These are phyloP conservation scores for Boulengeromyrus knoepffleri DNA, from an alignment of 2,113 vertebrate species.

Conservation along the genomic window DNA sequence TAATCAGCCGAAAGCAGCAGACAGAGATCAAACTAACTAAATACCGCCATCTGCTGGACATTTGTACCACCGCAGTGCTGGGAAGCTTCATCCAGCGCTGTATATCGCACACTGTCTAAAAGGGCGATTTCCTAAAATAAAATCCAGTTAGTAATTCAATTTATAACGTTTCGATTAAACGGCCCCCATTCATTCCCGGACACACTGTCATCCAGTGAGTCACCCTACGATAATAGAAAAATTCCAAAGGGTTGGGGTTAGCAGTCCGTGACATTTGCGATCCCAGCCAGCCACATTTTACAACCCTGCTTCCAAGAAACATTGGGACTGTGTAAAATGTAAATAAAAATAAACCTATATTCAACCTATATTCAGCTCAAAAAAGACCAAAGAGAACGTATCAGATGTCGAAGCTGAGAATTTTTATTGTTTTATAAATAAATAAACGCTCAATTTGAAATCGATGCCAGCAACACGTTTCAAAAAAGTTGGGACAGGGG, in stretches of 20 bases:
- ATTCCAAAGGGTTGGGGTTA: not conserved
- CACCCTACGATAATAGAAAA: not conserved
- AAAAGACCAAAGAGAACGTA: not conserved
- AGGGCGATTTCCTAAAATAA: not conserved
- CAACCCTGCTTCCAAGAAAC: not conserved
- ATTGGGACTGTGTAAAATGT: not conserved
- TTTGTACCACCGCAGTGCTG: not conserved
- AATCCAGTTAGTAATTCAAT: not conserved
- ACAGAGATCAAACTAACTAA: not conserved
- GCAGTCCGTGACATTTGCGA: not conserved
- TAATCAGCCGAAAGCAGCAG: not conserved
- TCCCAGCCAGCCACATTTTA: not conserved
- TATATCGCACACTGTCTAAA: no score
- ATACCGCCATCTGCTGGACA: constrained; percentile 15
- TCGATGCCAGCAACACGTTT: not conserved
- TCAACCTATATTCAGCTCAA: not conserved
- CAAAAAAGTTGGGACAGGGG: not conserved
- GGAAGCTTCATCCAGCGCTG: not conserved
- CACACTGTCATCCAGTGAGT: not conserved
- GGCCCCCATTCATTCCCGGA: not conserved
- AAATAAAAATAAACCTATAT: not conserved
- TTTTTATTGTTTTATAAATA: not conserved
- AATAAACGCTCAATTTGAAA: not conserved
- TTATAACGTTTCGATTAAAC: not conserved
- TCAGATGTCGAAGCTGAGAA: not conserved